Base-by-base conservation (phyloP, 1,140 invertebrate genomes). In the Sycophila sp. region DNA sequence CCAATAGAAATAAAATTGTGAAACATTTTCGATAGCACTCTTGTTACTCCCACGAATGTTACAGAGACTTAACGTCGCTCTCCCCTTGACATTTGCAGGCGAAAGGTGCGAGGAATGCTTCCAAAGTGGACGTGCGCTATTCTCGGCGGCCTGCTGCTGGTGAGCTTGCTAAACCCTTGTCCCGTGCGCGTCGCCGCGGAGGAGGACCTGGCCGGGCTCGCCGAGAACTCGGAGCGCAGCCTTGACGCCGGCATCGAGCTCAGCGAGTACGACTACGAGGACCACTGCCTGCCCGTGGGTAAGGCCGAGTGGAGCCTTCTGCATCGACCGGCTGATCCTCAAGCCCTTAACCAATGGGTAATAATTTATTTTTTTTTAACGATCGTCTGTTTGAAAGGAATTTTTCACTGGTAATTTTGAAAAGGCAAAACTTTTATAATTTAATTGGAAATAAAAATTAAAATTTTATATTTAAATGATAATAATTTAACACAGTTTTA, bases 181-280 rank as follows among this genome's bases (percentile, higher is more conserved):
- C 1, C 13, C 13, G 59, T 22, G 11, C 22, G 32, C 22, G 2
- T n/a, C 19, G 58, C 3, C n/a, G 13, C 19, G 19, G 40, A 62
- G 24, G 58, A 22, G 26, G 24, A 45, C 24, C 40, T 45, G 19
- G 36, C 36, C 19, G 51, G 32, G 15, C 8, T 36, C 19, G 59
- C 22, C 1, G 58, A 34, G 13, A 47, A 36, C 6, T 11, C 30
- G 1, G 60, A 64, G n/a, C 28, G 22, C 7, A 38, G 3, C 30
- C 51, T 66, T 63, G 69, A 56, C 32, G 38, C 28, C 4, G 62
- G 32, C 17, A 73, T 85, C 53, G 73, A 81, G 17, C 47, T 83
- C 8, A 78, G 76, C 15, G 79, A 81, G 42, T 72, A 80, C 24
- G 79, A 75, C 1, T 85, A 85, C 53, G 83, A 84, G 62, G 85